Conservation (phyloP, 2,797 vertebrate genomes). For the Falco rusticolus region DNA sequence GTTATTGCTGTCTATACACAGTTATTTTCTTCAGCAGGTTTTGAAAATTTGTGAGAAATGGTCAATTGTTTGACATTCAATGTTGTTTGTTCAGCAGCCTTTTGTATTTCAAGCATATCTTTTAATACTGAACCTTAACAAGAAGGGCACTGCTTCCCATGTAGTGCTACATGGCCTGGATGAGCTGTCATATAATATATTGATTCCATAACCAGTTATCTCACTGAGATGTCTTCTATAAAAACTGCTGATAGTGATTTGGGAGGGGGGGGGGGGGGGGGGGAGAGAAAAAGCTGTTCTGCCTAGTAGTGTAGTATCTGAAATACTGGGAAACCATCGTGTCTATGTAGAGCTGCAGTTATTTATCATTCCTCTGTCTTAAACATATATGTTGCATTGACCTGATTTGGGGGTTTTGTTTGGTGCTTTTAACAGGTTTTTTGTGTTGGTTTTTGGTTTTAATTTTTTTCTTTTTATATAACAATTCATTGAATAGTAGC, state of each 20-base stretch:
- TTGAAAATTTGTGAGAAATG: constrained; percentile 69
- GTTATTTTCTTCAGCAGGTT: constrained; percentile 40
- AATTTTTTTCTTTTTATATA: background rate
- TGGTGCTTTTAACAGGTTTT: background rate
- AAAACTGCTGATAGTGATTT: constrained; percentile 66
- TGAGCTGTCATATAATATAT: constrained; percentile 69
- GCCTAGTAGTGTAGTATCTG: constrained; percentile 14
- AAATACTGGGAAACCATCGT: constrained; percentile 12
- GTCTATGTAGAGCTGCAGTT: constrained; percentile 22
- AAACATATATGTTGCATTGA: background rate
- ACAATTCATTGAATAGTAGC: background rate
- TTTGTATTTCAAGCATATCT: constrained; percentile 72
- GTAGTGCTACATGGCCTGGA: constrained; percentile 43
- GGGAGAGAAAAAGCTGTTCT: background rate
- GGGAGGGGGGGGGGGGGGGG: background rate
- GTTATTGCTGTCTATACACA: constrained; percentile 13
- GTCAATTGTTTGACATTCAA: constrained; percentile 69
- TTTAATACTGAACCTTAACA: constrained; percentile 69
- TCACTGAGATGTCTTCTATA: constrained; percentile 66
- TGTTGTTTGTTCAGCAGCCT: constrained; percentile 75
- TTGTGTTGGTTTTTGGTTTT: background rate
- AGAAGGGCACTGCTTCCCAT: constrained; percentile 62
- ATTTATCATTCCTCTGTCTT: background rate
- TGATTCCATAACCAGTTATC: constrained; percentile 72
- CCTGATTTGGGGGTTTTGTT: background rate